Evolutionary conservation across 2,888 invertebrate species (phyloP), one percentile per base, ranked within the genome.

Genomic region (Protodeltote pygarga): DNA sequence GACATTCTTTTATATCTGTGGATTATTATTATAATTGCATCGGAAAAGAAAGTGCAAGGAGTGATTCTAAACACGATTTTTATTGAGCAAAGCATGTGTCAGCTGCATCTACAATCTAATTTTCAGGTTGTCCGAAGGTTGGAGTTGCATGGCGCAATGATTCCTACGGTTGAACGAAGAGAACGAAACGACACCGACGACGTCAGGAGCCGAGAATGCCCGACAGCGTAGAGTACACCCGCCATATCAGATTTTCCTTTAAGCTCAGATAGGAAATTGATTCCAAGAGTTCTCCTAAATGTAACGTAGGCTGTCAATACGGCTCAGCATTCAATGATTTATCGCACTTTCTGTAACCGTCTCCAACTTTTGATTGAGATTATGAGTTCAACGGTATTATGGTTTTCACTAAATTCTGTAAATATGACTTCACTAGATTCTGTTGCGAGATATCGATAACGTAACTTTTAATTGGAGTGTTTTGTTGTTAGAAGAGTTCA

Each of bases 221-320:
- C 40, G 49, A 32, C 37, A 31, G 44, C 25, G 32, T 42, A 47
- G 47, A 29, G 47, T 52, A 59, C 40, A 17, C 9, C 39, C 54
- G 55, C 69, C 75, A 74, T 82, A 82, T 84, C 79, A 75, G 75
- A 85, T 85, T 87, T 83, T 73, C 62, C 71, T 75, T 73, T 82
- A 81, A 82, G 77, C 73, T 82, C 70, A 49, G 68, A 64, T 67
- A 81, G 85, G 84, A 89, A 89, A 89, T 89, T 85, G 87, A 85
- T 87, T 88, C 83, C 79, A 77, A 74, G 77, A 84, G 78, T 77
- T 79, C 74, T 71, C 70, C 65, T 66, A 79, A 85, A 83, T 77
- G 77, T 79, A 66, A 77, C 73, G 73, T 65, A 60, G 66, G 70
- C 77, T 81, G 80, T 83, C 86, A 81, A 77, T 80, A 79, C 72